A percentile compares a stretch with the other conserved stretches of the same genome.
phyloP scores from a whole-genome alignment of 1,140 invertebrate species.

The Phthorimaea operculella region DNA sequence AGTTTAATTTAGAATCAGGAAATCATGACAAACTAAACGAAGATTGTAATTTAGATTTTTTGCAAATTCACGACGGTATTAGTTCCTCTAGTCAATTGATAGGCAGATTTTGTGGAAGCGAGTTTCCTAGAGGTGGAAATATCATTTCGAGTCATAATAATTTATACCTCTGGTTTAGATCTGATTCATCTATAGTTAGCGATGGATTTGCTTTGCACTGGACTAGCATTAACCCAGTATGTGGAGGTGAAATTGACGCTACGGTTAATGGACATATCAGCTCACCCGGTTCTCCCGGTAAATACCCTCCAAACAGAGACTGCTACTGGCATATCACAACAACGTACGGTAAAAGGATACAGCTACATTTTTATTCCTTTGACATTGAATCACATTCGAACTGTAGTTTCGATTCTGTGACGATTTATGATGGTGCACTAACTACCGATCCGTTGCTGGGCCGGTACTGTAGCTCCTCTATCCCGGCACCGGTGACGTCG shows the following conservation, averaged over 20 bases:
- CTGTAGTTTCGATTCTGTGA: conserved; percentile 83
- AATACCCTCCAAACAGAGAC: conserved; percentile 82
- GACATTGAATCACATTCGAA: conserved; percentile 79
- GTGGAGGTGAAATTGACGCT: conserved; percentile 73
- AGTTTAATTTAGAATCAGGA: conserved; percentile 75
- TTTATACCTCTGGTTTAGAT: conserved; percentile 83
- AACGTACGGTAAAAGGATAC: conserved; percentile 77
- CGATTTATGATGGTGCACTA: conserved; percentile 74
- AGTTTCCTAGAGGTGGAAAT: conserved; percentile 73
- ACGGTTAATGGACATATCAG: conserved; percentile 75
- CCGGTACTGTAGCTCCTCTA: conserved; percentile 77
- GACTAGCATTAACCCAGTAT: conserved; percentile 78
- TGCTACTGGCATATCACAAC: conserved; percentile 82
- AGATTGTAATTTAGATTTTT: conserved; percentile 69
- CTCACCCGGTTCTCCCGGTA: conserved; percentile 85
- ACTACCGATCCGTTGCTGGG: conserved; percentile 65
- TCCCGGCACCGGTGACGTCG: conserved; percentile 76
- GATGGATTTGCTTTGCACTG: conserved; percentile 80
- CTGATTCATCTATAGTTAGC: conserved; percentile 71
- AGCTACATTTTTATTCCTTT: conserved; percentile 84
- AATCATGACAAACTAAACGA: conserved; percentile 22
- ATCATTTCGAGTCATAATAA: conserved; percentile 79
- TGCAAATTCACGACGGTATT: conserved; percentile 82
- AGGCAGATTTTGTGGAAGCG: conserved; percentile 80
- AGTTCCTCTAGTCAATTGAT: conserved; percentile 74